These are phyloP conservation scores for Poecilia velifera DNA, from an alignment of 2,797 vertebrate species.

Conservation along the genomic window DNA sequence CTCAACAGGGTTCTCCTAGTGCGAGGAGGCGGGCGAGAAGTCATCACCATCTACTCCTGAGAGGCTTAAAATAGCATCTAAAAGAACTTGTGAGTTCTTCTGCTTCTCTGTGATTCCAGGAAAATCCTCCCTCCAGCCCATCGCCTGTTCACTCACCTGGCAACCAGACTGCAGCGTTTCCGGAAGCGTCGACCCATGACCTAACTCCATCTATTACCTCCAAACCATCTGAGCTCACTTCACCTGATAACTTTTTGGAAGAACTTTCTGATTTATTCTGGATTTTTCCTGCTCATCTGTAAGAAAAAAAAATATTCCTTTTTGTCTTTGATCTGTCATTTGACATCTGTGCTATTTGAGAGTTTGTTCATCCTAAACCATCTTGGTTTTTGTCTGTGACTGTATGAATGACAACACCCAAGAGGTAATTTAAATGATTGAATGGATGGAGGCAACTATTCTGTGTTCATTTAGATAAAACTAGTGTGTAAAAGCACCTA, in stretches of 20 bases:
- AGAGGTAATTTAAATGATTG: neutral
- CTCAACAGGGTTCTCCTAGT: conserved; percentile 96
- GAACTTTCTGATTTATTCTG: neutral
- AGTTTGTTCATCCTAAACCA: conserved; percentile 37
- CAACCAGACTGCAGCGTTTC: conserved; percentile 16
- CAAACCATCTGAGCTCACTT: conserved; percentile 1
- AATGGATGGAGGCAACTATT: neutral
- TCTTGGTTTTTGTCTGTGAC: conserved; percentile 33
- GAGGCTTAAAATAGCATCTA: conserved; percentile 36
- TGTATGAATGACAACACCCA: conserved; percentile 13
- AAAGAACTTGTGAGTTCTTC: conserved; percentile 34
- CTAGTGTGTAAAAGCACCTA: neutral
- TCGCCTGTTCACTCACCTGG: conserved; percentile 42
- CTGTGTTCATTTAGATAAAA: neutral
- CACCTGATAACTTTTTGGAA: neutral
- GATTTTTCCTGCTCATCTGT: conserved; percentile 9
- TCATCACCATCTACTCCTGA: conserved; percentile 99
- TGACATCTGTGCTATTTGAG: conserved; percentile 39
- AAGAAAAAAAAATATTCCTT: neutral
- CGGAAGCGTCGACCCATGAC: conserved; percentile 19
- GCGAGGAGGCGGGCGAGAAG: conserved; percentile 96
- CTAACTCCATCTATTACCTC: conserved; percentile 10
- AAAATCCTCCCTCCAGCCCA: conserved; percentile 28
- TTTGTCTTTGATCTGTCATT: conserved; percentile 29
- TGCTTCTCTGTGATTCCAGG: conserved; percentile 56